Percentiles rank a stretch among this genome's conserved stretches.
Evolutionary conservation across 2,113 vertebrate genomes (phyloP).

Genomic region (Prolemur simus): DNA sequence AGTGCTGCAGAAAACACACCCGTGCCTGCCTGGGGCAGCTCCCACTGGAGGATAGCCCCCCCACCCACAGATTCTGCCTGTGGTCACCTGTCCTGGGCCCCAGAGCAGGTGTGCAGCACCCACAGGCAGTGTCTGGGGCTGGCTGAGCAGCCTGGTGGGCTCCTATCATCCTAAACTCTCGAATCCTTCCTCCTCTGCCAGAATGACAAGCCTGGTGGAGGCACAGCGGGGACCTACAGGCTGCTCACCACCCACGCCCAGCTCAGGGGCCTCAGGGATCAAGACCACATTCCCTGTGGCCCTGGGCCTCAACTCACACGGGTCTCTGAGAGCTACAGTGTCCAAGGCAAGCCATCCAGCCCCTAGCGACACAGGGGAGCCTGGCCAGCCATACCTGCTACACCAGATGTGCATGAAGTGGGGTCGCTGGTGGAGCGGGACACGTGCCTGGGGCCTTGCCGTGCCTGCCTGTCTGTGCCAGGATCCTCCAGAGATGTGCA

Average conservation of each 20-base stretch:
- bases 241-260: too few relatives aligned
- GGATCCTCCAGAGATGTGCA: slow-evolving; percentile 58
- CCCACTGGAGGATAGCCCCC: fast-evolving
- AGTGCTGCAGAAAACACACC: not conserved
- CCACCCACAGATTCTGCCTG: not conserved
- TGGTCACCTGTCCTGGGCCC: not conserved
- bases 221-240: not conserved
- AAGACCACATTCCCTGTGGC: not conserved
- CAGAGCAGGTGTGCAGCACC: too few relatives aligned
- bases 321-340: not conserved
- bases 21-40: fast-evolving
- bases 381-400: slow-evolving; percentile 84
- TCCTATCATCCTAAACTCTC: not conserved
- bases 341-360: not conserved
- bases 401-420: slow-evolving; percentile 85
- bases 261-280: not conserved
- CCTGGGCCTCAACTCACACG: not conserved
- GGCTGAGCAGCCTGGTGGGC: not conserved
- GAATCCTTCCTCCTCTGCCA: too few relatives aligned
- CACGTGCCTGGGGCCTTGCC: slow-evolving; percentile 84
- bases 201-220: not conserved
- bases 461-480: slow-evolving; percentile 68
- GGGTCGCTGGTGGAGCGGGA: slow-evolving; percentile 96
- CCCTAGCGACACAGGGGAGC: fast-evolving
- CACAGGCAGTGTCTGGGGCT: not conserved